Conservation (phyloP, 2,888 invertebrate genomes). For the Lottia scabra region DNA sequence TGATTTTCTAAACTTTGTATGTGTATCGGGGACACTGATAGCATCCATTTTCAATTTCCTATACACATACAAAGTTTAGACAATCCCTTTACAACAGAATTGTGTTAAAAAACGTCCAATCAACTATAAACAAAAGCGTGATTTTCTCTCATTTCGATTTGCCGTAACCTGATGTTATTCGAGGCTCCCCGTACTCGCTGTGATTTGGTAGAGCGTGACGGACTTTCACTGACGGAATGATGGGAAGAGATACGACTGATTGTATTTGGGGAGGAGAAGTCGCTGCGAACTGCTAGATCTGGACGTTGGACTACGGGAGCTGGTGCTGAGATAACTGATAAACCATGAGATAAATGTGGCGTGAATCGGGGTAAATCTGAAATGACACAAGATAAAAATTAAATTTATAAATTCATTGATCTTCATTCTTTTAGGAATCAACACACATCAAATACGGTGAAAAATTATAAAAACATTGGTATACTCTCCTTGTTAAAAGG, state of each 20-base stretch:
- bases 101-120: constrained; percentile 12
- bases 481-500: no score
- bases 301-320: constrained; percentile 65
- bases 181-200: constrained; percentile 57
- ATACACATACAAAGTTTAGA: no score
- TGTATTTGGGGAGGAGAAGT: constrained; percentile 25
- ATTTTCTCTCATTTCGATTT: constrained; percentile 61
- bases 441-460: no score
- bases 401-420: no score
- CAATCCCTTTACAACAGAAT: no score
- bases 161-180: constrained; percentile 52
- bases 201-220: constrained; percentile 52
- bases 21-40: no score
- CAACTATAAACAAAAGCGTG: constrained; percentile 62
- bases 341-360: constrained; percentile 51
- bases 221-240: constrained; percentile 33
- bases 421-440: no score
- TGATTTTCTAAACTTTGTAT: no score
- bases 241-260: constrained; percentile 44
- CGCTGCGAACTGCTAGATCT: constrained; percentile 41
- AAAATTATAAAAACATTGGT: no score
- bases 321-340: constrained; percentile 67
- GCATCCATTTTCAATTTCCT: no score
- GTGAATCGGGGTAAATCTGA: constrained; percentile 52
- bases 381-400: constrained; percentile 8